Evolutionary conservation across 2,888 invertebrate species (phyloP), one percentile per base, ranked within the genome.

Genomic region (Phytoseiulus persimilis): DNA sequence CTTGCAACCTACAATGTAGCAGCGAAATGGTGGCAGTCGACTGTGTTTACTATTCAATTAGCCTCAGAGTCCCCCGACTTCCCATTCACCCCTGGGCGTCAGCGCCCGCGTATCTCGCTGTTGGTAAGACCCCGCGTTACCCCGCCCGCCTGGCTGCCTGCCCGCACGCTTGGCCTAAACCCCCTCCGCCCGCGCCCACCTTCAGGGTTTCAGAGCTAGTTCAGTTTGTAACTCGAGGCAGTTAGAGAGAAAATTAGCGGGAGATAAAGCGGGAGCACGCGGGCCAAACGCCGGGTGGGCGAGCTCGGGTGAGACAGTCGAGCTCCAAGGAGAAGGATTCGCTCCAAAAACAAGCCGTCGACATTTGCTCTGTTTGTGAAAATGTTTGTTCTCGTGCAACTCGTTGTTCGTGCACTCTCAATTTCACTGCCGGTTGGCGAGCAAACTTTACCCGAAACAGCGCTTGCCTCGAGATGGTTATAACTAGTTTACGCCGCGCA

Each of bases 21-120:
- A 18, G 65, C 65, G 65, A 65, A 65, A 65, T 65, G 65, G 65
- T 65, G 18, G 65, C 65, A 65, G 65, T 65, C 65, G 65, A 65
- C 65, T 65, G 65, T 87, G 87, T 87, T 87, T 87, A 87, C 87
- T 33, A 87, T 87, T 87, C 87, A 87, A 87, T 87, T 87, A 87
- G 87, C 31, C 14, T 87, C 45, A 33, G 45, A n/a, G 87, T 33
- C 31, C 83, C 65, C 65, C 65, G 39, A 39, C 39, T 39, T 65
- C 65, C 28, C 65, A 28, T 28, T 65, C 39, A 39, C 39, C 39
- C 39, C 3, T 39, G 39, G 39, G 39, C 39, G 39, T 39, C 39
- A 9, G 39, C 39, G 39, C 39, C 39, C 39, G 39, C 9, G 65
- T 65, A 65, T 65, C 65, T 65, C 23, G 14, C 65, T 14, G 65